A percentile compares a stretch with the other conserved stretches of the same genome.
Conservation (phyloP, 2,113 vertebrate species). For the Pomatorhinus ruficollis region DNA sequence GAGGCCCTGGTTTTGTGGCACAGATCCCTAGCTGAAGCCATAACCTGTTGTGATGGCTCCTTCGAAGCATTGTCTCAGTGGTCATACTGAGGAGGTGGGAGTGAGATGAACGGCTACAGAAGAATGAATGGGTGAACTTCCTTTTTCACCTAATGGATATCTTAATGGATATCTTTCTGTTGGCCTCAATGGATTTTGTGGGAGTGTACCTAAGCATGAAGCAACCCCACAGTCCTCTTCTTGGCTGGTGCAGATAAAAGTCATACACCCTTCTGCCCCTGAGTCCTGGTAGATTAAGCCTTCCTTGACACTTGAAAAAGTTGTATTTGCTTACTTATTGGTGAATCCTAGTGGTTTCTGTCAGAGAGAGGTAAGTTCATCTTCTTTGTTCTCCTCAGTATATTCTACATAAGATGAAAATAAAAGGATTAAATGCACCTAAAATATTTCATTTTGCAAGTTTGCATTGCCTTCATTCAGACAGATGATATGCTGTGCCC, state of each 20-base stretch:
- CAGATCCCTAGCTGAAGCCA: neutral
- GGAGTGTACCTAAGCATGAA: neutral
- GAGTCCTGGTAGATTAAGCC: neutral
- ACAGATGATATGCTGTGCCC: neutral
- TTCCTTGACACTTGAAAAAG: neutral
- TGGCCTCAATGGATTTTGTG: neutral
- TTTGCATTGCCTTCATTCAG: neutral
- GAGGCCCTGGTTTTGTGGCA: neutral
- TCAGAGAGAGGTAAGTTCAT: neutral
- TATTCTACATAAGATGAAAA: neutral
- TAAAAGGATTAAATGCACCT: neutral
- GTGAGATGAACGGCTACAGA: accelerated
- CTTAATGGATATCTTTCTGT: neutral
- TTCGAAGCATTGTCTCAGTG: neutral
- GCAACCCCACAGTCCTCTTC: neutral
- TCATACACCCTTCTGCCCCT: neutral
- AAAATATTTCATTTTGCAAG: neutral
- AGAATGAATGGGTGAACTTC: neutral
- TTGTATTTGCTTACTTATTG: neutral
- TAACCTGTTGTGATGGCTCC: neutral
- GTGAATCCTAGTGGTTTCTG: neutral
- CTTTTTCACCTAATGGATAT: neutral
- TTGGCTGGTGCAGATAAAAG: neutral
- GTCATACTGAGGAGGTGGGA: neutral
- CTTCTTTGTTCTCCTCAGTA: neutral